Conservation (phyloP, 2,888 invertebrate species). For the Ptycholaimellus sp. region DNA sequence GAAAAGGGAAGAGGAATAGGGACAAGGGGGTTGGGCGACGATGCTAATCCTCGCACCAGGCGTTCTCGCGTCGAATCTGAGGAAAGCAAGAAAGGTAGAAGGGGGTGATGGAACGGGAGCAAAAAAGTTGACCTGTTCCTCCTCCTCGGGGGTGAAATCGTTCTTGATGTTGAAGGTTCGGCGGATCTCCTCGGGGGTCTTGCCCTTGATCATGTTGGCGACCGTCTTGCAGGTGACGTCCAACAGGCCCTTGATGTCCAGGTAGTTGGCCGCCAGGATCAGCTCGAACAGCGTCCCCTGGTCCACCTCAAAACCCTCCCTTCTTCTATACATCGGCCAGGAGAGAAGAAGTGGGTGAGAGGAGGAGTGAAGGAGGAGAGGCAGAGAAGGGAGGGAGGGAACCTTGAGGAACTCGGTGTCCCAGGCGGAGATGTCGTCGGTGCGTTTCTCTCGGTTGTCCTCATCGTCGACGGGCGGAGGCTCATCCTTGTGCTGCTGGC, state of each 20-base stretch:
- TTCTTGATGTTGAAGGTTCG: conserved; percentile 37
- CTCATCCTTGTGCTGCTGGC: conserved; percentile 43
- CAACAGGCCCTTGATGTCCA: conserved; percentile 71
- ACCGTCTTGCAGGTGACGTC: conserved; percentile 71
- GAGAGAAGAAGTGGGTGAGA: no score
- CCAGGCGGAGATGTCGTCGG: conserved; percentile 95
- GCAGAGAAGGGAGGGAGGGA: no score
- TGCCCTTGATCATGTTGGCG: conserved; percentile 34
- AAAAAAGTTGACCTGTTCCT: no score
- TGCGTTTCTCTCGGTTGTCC: conserved; percentile 84
- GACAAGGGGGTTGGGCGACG: no score
- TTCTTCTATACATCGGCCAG: no score
- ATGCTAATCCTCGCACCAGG: conserved; percentile 21
- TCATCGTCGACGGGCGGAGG: conserved; percentile 68
- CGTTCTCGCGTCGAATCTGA: conserved; percentile 16
- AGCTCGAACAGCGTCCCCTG: conserved; percentile 85
- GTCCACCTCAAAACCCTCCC: conserved; percentile 50
- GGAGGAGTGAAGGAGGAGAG: no score
- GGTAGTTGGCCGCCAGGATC: conserved; percentile 81
- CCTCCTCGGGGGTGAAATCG: conserved; percentile 54
- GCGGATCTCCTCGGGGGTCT: conserved; percentile 35
- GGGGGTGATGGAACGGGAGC: no score
- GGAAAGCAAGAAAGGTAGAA: no score
- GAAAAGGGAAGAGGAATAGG: no score
- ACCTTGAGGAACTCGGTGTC: conserved; percentile 83